A percentile compares a stretch with the other conserved stretches of the same genome.
Conservation (phyloP, 2,113 vertebrate species). For the Passer domesticus region DNA sequence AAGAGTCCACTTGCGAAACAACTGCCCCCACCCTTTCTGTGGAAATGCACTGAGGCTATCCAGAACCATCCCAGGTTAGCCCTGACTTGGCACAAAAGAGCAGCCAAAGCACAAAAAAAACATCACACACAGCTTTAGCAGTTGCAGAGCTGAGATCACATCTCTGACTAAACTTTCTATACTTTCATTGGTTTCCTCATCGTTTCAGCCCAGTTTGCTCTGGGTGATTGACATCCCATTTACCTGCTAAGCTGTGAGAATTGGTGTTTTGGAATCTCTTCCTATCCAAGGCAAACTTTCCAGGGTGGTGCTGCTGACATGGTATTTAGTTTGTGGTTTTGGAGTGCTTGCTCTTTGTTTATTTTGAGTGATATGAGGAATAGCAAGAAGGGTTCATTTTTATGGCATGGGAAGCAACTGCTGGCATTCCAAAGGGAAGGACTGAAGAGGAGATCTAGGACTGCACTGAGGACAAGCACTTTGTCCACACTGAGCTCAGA, state of each 20-base stretch:
- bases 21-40: neutral
- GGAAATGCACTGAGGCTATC: neutral
- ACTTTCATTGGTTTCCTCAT: conserved; percentile 4
- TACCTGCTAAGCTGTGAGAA: neutral
- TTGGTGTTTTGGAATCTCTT: conserved; percentile 26
- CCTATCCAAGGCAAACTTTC: conserved; percentile 31
- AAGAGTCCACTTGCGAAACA: neutral
- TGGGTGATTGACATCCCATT: neutral
- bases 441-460: neutral
- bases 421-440: conserved; percentile 26
- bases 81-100: neutral
- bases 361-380: conserved; percentile 15
- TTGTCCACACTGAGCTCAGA: neutral
- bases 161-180: neutral
- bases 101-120: neutral
- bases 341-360: conserved; percentile 26
- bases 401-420: neutral
- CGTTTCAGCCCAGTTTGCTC: neutral
- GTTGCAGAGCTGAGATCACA: neutral
- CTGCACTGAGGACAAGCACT: neutral
- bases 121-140: neutral
- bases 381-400: conserved; percentile 12
- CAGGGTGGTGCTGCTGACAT: conserved; percentile 40
- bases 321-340: conserved; percentile 38
- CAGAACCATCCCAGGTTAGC: neutral